A percentile compares a stretch with the other conserved stretches of the same genome.
phyloP scores from a whole-genome alignment of 2,888 invertebrate genomes.

The Arctia plantaginis region DNA sequence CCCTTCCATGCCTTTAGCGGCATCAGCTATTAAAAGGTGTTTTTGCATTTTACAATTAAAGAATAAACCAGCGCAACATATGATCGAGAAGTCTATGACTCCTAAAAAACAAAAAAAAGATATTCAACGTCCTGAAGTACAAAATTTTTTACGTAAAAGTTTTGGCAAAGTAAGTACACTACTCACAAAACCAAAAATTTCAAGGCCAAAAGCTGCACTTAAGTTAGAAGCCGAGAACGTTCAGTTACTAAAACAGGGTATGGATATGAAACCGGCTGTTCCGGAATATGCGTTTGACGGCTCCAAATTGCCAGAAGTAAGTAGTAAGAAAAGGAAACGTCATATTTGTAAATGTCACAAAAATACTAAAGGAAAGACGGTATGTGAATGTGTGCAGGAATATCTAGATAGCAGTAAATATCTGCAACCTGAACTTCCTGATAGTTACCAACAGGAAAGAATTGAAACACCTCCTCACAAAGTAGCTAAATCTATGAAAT shows the following conservation, averaged over 20 bases:
- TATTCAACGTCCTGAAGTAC: background rate
- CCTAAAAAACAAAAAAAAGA: background rate
- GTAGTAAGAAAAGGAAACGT: background rate
- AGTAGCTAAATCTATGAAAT: background rate
- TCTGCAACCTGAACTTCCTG: background rate
- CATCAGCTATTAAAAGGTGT: slow-evolving; percentile 8
- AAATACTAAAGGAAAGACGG: background rate
- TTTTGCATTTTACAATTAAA: slow-evolving; percentile 15
- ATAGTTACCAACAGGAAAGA: background rate
- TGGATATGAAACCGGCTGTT: background rate
- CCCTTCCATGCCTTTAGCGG: background rate
- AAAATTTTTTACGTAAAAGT: background rate
- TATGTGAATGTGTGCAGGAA: slow-evolving; percentile 1
- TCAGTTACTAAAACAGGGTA: background rate
- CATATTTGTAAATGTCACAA: background rate
- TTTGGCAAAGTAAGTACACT: background rate
- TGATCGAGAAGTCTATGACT: background rate
- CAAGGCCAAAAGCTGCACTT: background rate
- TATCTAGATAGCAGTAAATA: background rate
- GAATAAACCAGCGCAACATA: background rate
- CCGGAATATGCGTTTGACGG: background rate
- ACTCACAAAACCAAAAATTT: background rate
- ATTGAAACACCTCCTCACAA: background rate
- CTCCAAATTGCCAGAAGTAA: background rate
- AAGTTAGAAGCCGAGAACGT: background rate